Evolutionary conservation across 1,140 invertebrate species (phyloP).

Genomic region (Habropoda laboriosa): DNA sequence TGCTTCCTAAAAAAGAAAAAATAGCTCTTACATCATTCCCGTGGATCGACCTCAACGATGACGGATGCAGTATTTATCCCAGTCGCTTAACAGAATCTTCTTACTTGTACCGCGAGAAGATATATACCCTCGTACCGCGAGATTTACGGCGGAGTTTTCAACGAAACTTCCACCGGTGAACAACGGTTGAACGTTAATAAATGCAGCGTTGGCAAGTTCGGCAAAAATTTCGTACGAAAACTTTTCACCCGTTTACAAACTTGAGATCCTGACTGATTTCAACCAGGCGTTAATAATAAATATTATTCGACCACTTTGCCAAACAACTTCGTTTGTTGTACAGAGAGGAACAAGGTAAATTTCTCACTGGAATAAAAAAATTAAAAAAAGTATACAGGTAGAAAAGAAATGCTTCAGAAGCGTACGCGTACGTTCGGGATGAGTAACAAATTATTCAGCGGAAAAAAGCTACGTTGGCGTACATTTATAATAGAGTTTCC

Average conservation of each 20-base stretch:
- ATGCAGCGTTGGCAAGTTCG: constrained; percentile 44
- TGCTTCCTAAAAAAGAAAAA: constrained; percentile 3
- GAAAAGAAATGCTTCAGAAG: neutral
- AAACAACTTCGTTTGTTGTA: neutral
- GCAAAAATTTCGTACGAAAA: constrained; percentile 46
- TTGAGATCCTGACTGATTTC: neutral
- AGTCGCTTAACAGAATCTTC: constrained; percentile 22
- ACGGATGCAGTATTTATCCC: constrained; percentile 24
- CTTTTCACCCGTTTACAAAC: constrained; percentile 22
- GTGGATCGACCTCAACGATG: neutral
- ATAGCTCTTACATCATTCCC: neutral
- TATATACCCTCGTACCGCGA: constrained; percentile 9
- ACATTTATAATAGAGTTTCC: constrained; percentile 25
- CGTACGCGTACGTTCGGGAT: too few species aligned
- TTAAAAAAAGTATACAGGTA: neutral
- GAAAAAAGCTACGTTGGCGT: neutral
- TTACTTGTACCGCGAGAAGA: constrained; percentile 17
- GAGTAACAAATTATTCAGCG: neutral
- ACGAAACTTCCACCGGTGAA: constrained; percentile 48
- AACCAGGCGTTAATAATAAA: constrained; percentile 47
- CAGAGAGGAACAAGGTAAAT: neutral
- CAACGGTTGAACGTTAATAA: constrained; percentile 38
- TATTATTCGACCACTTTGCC: neutral
- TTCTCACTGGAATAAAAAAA: neutral
- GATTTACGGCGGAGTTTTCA: constrained; percentile 41